Evolutionary conservation across 2,888 invertebrate species (phyloP), one percentile per base, ranked within the genome.

Genomic region (Clivina fossor): DNA sequence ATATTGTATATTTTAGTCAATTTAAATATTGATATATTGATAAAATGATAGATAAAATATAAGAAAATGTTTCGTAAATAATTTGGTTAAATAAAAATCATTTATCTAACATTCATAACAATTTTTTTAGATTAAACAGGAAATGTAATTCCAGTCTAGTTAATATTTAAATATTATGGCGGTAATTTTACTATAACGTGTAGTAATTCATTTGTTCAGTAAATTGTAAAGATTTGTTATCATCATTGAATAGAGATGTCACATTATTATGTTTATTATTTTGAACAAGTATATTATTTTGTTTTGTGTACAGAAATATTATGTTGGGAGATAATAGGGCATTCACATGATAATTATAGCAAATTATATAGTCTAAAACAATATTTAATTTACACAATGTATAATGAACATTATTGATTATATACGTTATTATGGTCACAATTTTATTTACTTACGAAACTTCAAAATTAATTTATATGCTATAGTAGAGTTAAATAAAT

Each of bases 101-200:
- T n/a, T n/a, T n/a, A n/a, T n/a, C n/a, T n/a, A n/a, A n/a, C n/a
- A n/a, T n/a, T n/a, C n/a, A n/a, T n/a, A n/a, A n/a, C n/a, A n/a
- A n/a, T n/a, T n/a, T n/a, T n/a, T n/a, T n/a, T n/a, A n/a, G n/a
- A n/a, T n/a, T n/a, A n/a, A 53, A 53, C 53, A 53, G 53, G 53
- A 53, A 53, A 44, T 53, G 43, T 35, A 53, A 44, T 53, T 44
- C 43, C 44, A 53, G 43, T 35, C 53, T 43, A 44, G 53, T 53
- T 53, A 41, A 53, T 53, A 53, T 53, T 53, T 53, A 53, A 44
- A 53, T 41, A 41, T 22, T 30, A 24, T 33, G 15, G 24, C 19
- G n/a, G 43, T 53, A 33, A 43, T 53, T 43, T 53, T 53, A 53
- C 44, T 53, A 53, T 47, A 30, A 11, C 18, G 47, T 47, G 16